Percentiles rank a stretch among this genome's conserved stretches.
phyloP scores from a whole-genome alignment of 2,888 invertebrate species.

The Tinea semifulvella region DNA sequence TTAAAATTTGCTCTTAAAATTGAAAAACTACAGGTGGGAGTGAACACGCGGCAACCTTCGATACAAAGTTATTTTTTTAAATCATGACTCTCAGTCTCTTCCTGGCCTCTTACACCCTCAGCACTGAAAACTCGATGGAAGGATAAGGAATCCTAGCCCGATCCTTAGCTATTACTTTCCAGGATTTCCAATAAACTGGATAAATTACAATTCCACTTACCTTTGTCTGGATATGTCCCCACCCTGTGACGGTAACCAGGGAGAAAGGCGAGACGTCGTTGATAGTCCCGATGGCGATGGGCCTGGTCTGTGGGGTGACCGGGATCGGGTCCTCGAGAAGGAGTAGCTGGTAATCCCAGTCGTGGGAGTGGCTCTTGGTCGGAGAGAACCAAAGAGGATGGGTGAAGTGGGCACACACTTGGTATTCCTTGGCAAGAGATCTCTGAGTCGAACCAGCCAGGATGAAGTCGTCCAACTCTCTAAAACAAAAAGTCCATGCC shows the following conservation, averaged over 20 bases:
- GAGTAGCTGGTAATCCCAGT: conserved; percentile 50
- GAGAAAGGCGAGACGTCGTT: conserved; percentile 31
- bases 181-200: too few species aligned
- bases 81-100: too few species aligned
- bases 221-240: conserved; percentile 43
- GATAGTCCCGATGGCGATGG: conserved; percentile 40
- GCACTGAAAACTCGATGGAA: too few species aligned
- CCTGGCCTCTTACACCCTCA: too few species aligned
- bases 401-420: conserved; percentile 45
- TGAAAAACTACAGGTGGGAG: too few species aligned
- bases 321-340: conserved; percentile 41
- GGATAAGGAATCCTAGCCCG: too few species aligned
- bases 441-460: conserved; percentile 40
- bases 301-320: conserved; percentile 31
- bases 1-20: too few species aligned
- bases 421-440: conserved; percentile 28
- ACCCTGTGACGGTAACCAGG: conserved; percentile 39
- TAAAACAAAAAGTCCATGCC: conserved; percentile 22
- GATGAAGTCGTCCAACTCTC: conserved; percentile 33
- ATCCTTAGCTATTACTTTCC: too few species aligned
- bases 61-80: too few species aligned
- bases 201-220: too few species aligned
- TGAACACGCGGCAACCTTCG: too few species aligned
- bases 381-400: conserved; percentile 38
- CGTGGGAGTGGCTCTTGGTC: conserved; percentile 30